phyloP scores from a whole-genome alignment of 1,140 invertebrate species.

The Bombus fervidus region DNA sequence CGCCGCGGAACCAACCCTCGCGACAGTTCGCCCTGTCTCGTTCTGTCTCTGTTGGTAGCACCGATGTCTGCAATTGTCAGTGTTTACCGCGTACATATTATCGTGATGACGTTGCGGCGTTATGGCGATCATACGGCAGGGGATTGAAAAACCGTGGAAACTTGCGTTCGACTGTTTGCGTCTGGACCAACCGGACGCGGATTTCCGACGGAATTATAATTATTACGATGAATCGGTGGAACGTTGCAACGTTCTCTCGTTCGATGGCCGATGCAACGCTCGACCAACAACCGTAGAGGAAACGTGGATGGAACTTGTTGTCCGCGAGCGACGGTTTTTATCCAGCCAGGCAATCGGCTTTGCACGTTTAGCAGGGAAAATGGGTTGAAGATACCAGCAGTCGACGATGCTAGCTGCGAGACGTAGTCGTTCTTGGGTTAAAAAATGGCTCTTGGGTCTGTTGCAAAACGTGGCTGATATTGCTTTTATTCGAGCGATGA shows the following conservation, averaged over 20 bases:
- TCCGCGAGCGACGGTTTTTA: background rate
- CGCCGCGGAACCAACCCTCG: background rate
- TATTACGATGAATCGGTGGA: background rate
- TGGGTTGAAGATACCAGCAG: background rate
- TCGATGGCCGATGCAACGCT: background rate
- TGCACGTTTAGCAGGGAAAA: background rate
- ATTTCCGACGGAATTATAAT: conserved; percentile 31
- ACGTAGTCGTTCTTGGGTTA: background rate
- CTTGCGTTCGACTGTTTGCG: conserved; percentile 31
- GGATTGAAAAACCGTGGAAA: conserved; percentile 24
- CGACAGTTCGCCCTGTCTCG: background rate
- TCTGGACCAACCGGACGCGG: conserved; percentile 24
- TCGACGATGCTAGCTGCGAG: background rate
- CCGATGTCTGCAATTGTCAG: conserved; percentile 42
- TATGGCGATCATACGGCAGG: conserved; percentile 21
- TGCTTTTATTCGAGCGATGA: too few species aligned
- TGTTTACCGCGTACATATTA: conserved; percentile 56
- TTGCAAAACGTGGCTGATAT: too few species aligned
- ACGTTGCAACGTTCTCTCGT: too few species aligned
- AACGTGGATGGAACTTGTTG: background rate
- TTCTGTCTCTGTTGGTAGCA: background rate
- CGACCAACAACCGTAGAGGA: too few species aligned
- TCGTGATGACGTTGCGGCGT: conserved; percentile 54
- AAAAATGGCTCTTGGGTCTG: too few species aligned
- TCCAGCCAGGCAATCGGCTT: background rate